Base-by-base conservation (phyloP, 2,888 invertebrate species). In the Eledone cirrhosa region DNA sequence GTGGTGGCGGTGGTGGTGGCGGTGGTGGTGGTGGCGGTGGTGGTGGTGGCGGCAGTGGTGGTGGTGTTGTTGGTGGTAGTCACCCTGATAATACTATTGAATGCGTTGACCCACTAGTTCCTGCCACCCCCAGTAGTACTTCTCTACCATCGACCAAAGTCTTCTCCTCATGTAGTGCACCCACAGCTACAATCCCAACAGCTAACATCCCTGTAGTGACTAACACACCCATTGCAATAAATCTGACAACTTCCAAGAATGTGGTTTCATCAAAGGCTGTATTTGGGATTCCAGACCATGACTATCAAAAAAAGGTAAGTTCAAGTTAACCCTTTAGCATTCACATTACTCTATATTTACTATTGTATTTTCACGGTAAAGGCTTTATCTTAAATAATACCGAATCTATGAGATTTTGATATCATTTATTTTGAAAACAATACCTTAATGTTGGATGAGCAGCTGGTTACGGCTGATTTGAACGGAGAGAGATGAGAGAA, bases 301-400 rank as follows among this genome's bases (percentile, higher is more conserved):
- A 90, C 80, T 90, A 90, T 79, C 90, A 89, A 84, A 89, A 87
- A 83, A 90, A 90, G 87, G 89, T 89, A 22, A 65, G 31, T 8
- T 41, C 41, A 41, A 41, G 41, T 41, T 11, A 41, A 41, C 5
- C n/a, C n/a, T n/a, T n/a, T n/a, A n/a, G n/a, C n/a, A n/a, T n/a
- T n/a, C n/a, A n/a, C n/a, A n/a, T n/a, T n/a, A n/a, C n/a, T n/a
- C n/a, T n/a, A n/a, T n/a, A n/a, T n/a, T n/a, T n/a, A n/a, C n/a
- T n/a, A n/a, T n/a, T n/a, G n/a, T n/a, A n/a, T n/a, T n/a, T n/a
- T n/a, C n/a, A n/a, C n/a, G n/a, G n/a, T n/a, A n/a, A n/a, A n/a
- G n/a, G n/a, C n/a, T n/a, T n/a, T n/a, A n/a, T n/a, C n/a, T n/a
- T n/a, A n/a, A n/a, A n/a, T n/a, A n/a, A n/a, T n/a, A n/a, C n/a